Percentiles rank a stretch among this genome's conserved stretches.
These are phyloP conservation scores for Ennomos erosarius DNA, from an alignment of 2,888 invertebrate species.

Conservation along the genomic window DNA sequence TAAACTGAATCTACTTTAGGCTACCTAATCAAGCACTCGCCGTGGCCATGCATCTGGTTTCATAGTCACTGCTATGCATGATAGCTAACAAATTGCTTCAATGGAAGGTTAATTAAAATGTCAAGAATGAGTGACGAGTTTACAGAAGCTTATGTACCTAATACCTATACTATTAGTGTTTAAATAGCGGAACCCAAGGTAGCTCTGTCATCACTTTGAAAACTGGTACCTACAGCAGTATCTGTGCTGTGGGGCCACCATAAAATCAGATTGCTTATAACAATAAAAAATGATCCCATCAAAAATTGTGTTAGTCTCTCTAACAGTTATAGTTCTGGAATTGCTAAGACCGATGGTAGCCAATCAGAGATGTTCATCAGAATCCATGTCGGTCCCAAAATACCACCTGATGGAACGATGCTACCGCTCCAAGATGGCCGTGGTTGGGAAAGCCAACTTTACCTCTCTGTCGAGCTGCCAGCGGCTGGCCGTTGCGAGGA, in stretches of 20 bases:
- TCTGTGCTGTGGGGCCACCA: too few relatives aligned
- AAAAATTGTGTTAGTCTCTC: too few relatives aligned
- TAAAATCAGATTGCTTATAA: too few relatives aligned
- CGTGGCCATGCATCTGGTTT: too few relatives aligned
- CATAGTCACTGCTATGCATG: too few relatives aligned
- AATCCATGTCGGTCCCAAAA: slow-evolving; percentile 52
- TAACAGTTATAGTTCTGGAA: too few relatives aligned
- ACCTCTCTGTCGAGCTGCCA: slow-evolving; percentile 83
- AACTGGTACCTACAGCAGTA: too few relatives aligned
- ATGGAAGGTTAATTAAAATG: slow-evolving; percentile 8
- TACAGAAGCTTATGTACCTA: slow-evolving; percentile 2
- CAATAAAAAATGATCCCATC: too few relatives aligned
- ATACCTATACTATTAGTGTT: not conserved
- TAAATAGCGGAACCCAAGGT: slow-evolving; percentile 9
- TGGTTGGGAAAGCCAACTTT: slow-evolving; percentile 69
- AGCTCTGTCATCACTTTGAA: not conserved
- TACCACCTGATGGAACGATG: slow-evolving; percentile 74
- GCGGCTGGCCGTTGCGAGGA: slow-evolving; percentile 83
- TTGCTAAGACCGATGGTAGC: slow-evolving; percentile 26
- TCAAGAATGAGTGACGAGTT: slow-evolving; percentile 8
- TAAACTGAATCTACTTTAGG: too few relatives aligned
- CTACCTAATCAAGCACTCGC: too few relatives aligned
- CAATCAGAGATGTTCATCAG: slow-evolving; percentile 53
- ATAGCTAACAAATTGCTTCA: not conserved
- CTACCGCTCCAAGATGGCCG: slow-evolving; percentile 66